A percentile compares a stretch with the other conserved stretches of the same genome.
Conservation (phyloP, 2,888 invertebrate species). For the Athalia cordata region DNA sequence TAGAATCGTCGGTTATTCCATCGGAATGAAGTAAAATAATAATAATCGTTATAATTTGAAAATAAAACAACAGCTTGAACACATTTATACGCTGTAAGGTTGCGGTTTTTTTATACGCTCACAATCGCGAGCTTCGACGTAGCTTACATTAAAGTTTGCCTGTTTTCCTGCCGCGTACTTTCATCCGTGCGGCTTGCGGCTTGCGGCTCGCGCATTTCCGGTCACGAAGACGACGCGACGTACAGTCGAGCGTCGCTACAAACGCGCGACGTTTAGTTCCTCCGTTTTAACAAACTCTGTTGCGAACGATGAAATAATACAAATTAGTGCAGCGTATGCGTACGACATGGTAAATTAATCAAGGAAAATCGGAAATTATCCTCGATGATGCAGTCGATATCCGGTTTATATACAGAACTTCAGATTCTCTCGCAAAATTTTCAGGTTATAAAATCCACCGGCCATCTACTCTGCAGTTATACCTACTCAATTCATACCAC, state of each 20-base stretch:
- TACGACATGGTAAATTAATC: neutral
- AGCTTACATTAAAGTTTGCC: neutral
- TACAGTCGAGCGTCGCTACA: slow-evolving; percentile 21
- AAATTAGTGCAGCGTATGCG: neutral
- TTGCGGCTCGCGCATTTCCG: slow-evolving; percentile 29
- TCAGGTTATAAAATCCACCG: neutral
- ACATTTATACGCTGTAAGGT: slow-evolving; percentile 27
- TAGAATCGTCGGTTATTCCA: no score
- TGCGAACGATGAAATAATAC: neutral
- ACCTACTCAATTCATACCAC: slow-evolving; percentile 14
- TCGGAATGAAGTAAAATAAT: neutral
- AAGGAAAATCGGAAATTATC: neutral
- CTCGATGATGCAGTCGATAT: no score
- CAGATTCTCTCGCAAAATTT: neutral
- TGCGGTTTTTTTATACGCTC: neutral
- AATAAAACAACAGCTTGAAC: slow-evolving; percentile 31
- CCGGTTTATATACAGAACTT: no score
- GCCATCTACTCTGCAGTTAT: neutral
- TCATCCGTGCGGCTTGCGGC: slow-evolving; percentile 29
- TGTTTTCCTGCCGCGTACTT: slow-evolving; percentile 25
- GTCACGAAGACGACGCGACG: slow-evolving; percentile 21
- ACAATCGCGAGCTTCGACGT: neutral
- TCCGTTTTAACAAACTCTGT: neutral
- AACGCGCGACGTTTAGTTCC: slow-evolving; percentile 18
- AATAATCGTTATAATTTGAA: slow-evolving; percentile 21